Base-by-base conservation (phyloP, 2,113 vertebrate genomes). In the Gobiocypris rarus region DNA sequence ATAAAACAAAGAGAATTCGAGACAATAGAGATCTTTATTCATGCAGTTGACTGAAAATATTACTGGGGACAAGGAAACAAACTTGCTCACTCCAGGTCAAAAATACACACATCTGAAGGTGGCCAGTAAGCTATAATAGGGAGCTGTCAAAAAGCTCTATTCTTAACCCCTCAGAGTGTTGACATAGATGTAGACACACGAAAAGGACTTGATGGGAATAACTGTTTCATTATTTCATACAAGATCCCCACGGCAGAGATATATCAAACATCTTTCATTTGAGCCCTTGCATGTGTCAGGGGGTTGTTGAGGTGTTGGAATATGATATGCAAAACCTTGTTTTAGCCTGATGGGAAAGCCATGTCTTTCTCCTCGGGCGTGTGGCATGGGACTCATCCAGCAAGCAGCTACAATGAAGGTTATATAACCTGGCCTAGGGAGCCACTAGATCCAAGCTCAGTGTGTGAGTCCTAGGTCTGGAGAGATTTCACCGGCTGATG, bases 311-410 rank as follows among this genome's bases (percentile, higher is more conserved):
- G 75, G 63, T 31, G n/a, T 70, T 70, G 65, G 31, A 82, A 82
- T 69, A 70, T 82, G 81, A 78, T 83, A 83, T 77, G 85, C 65
- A 78, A 78, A 86, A 81, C 63, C 81, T 83, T 70, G 81, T 71
- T 71, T 78, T 52, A 79, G 80, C 82, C 81, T 82, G 85, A 70
- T 78, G 67, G 63, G 63, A 71, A 69, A 17, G 24, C 34, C 73
- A 22, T 58, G 80, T 73, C 73, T 76, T 26, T 82, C 84, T 76
- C 58, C 50, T 43, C 58, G 70, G 73, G 73, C 65, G 8, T 58
- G 84, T 82, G 84, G 80, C 61, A 59, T 19, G 86, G 82, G 78
- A 75, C 22, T 67, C 45, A 61, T 84, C 45, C 76, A 43, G 59
- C 34, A 82, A 38, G 45, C 69, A n/a, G 67, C 54, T 75, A 75